These are phyloP conservation scores for Ibycter americanus DNA, from an alignment of 2,797 vertebrate genomes.

Conservation along the genomic window DNA sequence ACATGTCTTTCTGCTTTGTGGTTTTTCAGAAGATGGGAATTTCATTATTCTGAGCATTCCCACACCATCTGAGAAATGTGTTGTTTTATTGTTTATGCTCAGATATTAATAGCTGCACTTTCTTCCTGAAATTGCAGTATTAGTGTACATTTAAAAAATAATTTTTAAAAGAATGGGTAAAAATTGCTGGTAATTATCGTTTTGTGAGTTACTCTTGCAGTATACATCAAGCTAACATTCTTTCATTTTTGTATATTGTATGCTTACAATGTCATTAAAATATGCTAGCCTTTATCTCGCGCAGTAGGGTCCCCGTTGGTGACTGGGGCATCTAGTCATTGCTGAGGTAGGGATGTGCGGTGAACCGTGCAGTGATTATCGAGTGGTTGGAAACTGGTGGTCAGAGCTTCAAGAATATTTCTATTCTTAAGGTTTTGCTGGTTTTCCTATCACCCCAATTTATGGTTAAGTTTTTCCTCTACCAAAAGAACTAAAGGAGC, in stretches of 20 bases:
- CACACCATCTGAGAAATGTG: background rate
- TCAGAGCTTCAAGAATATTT: background rate
- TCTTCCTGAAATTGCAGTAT: background rate
- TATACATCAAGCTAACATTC: background rate
- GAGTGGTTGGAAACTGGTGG: background rate
- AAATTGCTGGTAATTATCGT: background rate
- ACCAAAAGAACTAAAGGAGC: background rate
- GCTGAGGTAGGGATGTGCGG: background rate
- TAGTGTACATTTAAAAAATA: background rate
- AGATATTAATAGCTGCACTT: background rate
- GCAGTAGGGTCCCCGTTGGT: background rate
- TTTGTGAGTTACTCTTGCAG: background rate
- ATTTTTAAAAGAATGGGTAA: background rate
- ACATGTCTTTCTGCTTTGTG: background rate
- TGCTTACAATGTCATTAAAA: background rate
- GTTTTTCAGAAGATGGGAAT: background rate
- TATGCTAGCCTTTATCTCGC: background rate
- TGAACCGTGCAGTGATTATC: background rate
- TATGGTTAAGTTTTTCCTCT: background rate
- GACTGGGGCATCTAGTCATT: background rate
- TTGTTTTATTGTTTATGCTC: background rate
- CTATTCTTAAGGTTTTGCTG: background rate
- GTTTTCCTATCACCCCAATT: background rate
- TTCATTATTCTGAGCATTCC: background rate
- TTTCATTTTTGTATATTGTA: background rate